phyloP scores from a whole-genome alignment of 2,888 invertebrate species.

The Drosophila seclusa region DNA sequence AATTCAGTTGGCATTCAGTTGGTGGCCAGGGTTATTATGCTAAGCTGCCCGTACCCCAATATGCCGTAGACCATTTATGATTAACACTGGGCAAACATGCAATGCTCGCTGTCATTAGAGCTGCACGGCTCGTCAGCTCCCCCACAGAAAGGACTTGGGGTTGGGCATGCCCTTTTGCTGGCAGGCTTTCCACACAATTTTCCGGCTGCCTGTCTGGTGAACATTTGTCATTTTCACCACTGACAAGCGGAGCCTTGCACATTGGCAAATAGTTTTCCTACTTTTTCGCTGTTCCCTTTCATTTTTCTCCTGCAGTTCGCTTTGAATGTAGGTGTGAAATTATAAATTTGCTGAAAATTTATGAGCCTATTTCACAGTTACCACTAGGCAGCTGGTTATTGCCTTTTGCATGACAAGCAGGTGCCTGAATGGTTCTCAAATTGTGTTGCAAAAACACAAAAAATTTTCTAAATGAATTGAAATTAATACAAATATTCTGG shows the following conservation, averaged over 20 bases:
- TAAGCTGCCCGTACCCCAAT: conserved; percentile 14
- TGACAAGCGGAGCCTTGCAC: conserved; percentile 71
- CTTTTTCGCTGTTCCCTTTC: conserved; percentile 13
- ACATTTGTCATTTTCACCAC: conserved; percentile 73
- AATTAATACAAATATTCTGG: not conserved
- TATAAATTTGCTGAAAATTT: conserved; percentile 74
- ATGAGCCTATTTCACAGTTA: conserved; percentile 63
- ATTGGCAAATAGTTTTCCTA: conserved; percentile 73
- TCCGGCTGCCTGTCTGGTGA: conserved; percentile 71
- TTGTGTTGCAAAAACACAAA: not conserved
- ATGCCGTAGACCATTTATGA: conserved; percentile 59
- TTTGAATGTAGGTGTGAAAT: conserved; percentile 73
- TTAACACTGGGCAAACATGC: conserved; percentile 76
- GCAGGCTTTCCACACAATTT: conserved; percentile 46
- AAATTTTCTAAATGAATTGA: not conserved
- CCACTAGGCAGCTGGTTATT: conserved; percentile 50
- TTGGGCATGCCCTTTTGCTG: not conserved
- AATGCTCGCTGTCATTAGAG: conserved; percentile 69
- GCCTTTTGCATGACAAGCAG: conserved; percentile 48
- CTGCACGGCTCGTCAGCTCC: conserved; percentile 35
- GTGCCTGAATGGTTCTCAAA: not conserved
- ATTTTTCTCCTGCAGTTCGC: conserved; percentile 47
- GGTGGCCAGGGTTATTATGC: conserved; percentile 29
- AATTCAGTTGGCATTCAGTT: conserved; percentile 32
- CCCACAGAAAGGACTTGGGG: not conserved